Evolutionary conservation across 92 coral and sea anemone species (phyloP).

Genomic region (Parazoanthus atlanticus): DNA sequence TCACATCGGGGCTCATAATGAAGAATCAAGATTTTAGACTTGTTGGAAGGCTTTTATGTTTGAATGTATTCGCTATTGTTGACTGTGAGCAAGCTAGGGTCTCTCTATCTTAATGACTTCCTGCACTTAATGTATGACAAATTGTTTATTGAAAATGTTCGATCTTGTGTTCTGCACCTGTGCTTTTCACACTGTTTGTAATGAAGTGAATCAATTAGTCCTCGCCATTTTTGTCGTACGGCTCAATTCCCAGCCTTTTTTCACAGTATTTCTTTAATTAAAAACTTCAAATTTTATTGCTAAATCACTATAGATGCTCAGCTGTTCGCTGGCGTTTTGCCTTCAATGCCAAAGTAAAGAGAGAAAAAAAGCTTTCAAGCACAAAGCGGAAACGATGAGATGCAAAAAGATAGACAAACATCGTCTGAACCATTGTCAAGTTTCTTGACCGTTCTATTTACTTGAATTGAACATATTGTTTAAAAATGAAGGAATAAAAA

Average conservation of each 20-base stretch:
- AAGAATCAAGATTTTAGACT: slow-evolving; percentile 6
- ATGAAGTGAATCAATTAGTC: slow-evolving; percentile 39
- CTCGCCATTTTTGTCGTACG: slow-evolving; percentile 9
- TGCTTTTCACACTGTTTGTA: slow-evolving; percentile 41
- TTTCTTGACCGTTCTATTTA: slow-evolving; percentile 28
- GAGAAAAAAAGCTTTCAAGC: not conserved
- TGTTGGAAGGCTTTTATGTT: not conserved
- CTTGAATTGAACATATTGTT: slow-evolving; percentile 21
- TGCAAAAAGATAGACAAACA: not conserved
- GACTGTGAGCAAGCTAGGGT: not conserved
- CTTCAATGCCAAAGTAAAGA: not conserved
- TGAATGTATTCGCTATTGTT: slow-evolving; percentile 5
- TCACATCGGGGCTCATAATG: too few species aligned
- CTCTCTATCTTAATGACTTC: slow-evolving; percentile 44
- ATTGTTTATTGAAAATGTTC: slow-evolving; percentile 38
- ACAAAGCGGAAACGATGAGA: not conserved
- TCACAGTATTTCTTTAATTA: slow-evolving; percentile 1
- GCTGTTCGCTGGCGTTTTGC: not conserved
- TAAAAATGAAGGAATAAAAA: not conserved
- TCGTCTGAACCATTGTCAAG: slow-evolving; percentile 7
- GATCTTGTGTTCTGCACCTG: slow-evolving; percentile 40
- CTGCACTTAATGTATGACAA: slow-evolving; percentile 36
- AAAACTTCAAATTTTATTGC: slow-evolving; percentile 11
- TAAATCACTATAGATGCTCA: not conserved
- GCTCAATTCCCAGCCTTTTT: not conserved